Evolutionary conservation across 2,888 invertebrate genomes (phyloP), one percentile per base, ranked within the genome.

Genomic region (Argyra leucocephala): DNA sequence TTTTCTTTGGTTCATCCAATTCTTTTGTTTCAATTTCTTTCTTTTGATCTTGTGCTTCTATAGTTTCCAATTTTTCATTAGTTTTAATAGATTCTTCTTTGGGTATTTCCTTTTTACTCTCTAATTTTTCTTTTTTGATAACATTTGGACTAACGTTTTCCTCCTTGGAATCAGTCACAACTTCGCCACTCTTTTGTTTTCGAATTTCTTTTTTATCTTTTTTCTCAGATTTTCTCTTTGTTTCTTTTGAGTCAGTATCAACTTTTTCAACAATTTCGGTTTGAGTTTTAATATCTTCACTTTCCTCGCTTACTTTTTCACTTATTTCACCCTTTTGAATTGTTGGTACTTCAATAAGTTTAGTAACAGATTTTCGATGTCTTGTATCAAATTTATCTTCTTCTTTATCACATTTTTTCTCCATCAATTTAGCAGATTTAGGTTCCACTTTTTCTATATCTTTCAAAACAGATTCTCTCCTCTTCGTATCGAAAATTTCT

Each of bases 361-460:
- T 3, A 9, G 15, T 15, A 37, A 37, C 12, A 10, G 37, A 37
- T 10, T 12, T 15, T 15, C 37, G 6, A 3, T 12, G 6, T 37
- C 3, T 37, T 37, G 18, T 22, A 18, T 26, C 22, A 63, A 37
- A 22, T 23, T 1, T 37, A 6, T 22, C 15, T 22, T 58, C 26
- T 61, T 57, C 31, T 21, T 12, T 57, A 9, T 63, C 48, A 36
- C 10, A 1, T 3, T n/a, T 31, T 60, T n/a, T 58, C 15, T 23
- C 12, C 12, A 10, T 22, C 23, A 18, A 22, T 24, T 23, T 23
- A 22, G 59, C 59, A 59, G 18, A 3, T 48, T 62, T 3, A 21
- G 4, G 18, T 37, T 69, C 64, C 57, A 65, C 66, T 62, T 62
- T 22, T 57, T 69, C 64, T 66, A 69, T 67, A 31, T 63, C 71